phyloP scores from a whole-genome alignment of 2,888 invertebrate species.

The Athripsodes cinereus region DNA sequence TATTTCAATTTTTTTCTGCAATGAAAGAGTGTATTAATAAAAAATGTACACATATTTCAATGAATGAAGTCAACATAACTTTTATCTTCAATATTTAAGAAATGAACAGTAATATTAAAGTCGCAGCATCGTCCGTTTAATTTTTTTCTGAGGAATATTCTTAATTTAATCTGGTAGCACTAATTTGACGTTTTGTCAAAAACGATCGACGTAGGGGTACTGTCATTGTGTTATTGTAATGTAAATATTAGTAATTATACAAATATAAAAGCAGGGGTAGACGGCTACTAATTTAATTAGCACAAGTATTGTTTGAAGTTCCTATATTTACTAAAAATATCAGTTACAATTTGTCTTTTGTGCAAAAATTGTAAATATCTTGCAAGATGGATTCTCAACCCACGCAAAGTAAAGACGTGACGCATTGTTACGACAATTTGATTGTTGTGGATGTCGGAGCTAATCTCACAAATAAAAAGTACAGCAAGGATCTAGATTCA shows the following conservation, averaged over 20 bases:
- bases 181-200: conserved; percentile 11
- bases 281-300: conserved; percentile 20
- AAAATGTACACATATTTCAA: too few relatives aligned
- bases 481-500: conserved; percentile 84
- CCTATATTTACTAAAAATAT: neutral
- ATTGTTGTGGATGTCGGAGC: conserved; percentile 89
- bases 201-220: conserved; percentile 12
- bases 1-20: too few relatives aligned
- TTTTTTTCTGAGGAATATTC: too few relatives aligned
- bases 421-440: conserved; percentile 84
- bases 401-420: conserved; percentile 45
- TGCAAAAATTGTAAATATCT: neutral
- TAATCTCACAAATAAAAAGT: conserved; percentile 91
- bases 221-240: conserved; percentile 19
- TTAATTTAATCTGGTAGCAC: neutral
- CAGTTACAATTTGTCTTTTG: neutral
- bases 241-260: conserved; percentile 19
- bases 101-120: too few relatives aligned
- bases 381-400: conserved; percentile 21
- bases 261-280: conserved; percentile 17
- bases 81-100: too few relatives aligned
- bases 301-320: conserved; percentile 1
- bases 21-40: too few relatives aligned
- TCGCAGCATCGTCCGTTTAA: too few relatives aligned
- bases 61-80: too few relatives aligned